Percentiles rank a stretch among this genome's conserved stretches.
phyloP scores from a whole-genome alignment of 2,888 invertebrate genomes.

The Drosophila hamatofila region DNA sequence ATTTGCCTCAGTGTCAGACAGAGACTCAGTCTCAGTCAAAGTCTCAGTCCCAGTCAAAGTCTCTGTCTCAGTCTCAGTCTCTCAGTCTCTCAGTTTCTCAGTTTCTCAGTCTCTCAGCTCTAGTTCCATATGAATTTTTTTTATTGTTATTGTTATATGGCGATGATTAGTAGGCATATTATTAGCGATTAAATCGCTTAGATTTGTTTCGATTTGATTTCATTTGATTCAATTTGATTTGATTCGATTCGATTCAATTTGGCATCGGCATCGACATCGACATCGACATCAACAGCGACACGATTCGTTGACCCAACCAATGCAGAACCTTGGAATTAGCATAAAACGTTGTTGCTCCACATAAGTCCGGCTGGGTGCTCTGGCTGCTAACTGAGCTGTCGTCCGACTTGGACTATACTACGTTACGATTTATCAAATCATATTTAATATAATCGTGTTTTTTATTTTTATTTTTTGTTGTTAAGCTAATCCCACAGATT shows the following conservation, averaged over 20 bases:
- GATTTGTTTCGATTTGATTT: conserved; percentile 25
- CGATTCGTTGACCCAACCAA: conserved; percentile 77
- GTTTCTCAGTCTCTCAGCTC: conserved; percentile 10
- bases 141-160: conserved; percentile 32
- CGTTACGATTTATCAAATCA: conserved; percentile 4
- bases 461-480: neutral
- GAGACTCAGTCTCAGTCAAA: neutral
- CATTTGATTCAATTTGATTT: conserved; percentile 19
- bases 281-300: conserved; percentile 31
- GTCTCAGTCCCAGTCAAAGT: neutral
- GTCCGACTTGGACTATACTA: conserved; percentile 19
- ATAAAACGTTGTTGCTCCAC: conserved; percentile 71
- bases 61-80: neutral
- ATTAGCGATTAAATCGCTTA: conserved; percentile 42
- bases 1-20: conserved; percentile 17
- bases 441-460: neutral
- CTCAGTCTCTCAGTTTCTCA: neutral
- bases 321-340: conserved; percentile 79
- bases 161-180: conserved; percentile 58
- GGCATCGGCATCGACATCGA: conserved; percentile 42
- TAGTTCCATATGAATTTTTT: conserved; percentile 23
- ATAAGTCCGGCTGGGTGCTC: conserved; percentile 49
- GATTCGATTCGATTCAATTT: conserved; percentile 8
- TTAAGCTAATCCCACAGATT: neutral
- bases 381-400: conserved; percentile 6